These are phyloP conservation scores for Acanthopleura granulata DNA, from an alignment of 2,888 invertebrate genomes.

Conservation along the genomic window DNA sequence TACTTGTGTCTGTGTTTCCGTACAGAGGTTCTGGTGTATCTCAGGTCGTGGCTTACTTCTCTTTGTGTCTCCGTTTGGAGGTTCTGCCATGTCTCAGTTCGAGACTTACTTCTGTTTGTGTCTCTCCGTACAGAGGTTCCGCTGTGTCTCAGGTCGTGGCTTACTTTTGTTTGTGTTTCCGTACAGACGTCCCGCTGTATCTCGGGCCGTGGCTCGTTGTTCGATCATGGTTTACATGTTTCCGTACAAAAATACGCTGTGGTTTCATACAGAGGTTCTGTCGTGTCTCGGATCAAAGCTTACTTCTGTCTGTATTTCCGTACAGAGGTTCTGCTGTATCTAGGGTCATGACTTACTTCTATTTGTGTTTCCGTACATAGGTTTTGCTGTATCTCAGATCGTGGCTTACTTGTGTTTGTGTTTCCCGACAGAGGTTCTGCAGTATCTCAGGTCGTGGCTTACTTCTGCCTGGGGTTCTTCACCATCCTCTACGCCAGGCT, in stretches of 20 bases:
- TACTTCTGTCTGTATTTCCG: no score
- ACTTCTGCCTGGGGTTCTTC: neutral
- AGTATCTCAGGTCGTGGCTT: slow-evolving; percentile 1
- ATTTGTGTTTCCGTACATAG: no score
- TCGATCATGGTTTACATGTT: no score
- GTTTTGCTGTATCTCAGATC: no score
- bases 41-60: slow-evolving; percentile 11
- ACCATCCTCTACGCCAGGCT: slow-evolving; percentile 7
- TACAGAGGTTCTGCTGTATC: no score
- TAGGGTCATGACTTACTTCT: no score
- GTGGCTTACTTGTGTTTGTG: no score
- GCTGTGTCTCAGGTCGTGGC: slow-evolving; percentile 9
- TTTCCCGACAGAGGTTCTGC: slow-evolving; percentile 13
- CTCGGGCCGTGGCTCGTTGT: neutral
- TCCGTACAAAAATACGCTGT: no score
- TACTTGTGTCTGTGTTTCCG: neutral
- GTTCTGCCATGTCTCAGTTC: neutral
- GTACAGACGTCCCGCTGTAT: slow-evolving; percentile 11
- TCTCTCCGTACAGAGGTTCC: neutral
- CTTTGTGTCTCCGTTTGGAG: no score
- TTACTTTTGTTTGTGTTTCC: neutral
- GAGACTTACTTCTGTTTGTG: neutral
- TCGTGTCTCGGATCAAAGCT: no score
- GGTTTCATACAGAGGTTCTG: no score
- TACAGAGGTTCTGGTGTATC: slow-evolving; percentile 13